Evolutionary conservation across 2,113 vertebrate genomes (phyloP), one percentile per base, ranked within the genome.

Genomic region (Hippocampus abdominalis): DNA sequence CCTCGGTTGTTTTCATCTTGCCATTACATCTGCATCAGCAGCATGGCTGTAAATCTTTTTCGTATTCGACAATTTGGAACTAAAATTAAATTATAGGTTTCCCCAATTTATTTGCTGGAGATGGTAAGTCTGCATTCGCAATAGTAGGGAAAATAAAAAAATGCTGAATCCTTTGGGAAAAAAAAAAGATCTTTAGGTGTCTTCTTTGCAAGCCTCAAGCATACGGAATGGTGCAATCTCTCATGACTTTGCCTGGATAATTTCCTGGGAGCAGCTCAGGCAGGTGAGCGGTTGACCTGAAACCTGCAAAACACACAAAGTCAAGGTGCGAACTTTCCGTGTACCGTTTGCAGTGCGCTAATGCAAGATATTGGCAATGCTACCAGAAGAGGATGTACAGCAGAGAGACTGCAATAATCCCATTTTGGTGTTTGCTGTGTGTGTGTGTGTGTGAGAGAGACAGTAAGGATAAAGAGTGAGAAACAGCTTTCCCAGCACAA

Each of bases 371-470:
- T 75, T 84, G 84, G 83, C 82, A 86, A 79, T 73, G 66, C 83
- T 79, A 51, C 65, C 68, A 75, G 49, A 81, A 84, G 81, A 87
- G 83, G 84, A 86, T 85, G 81, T 87, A 76, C 76, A 81, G 75
- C n/a, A 78, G 66, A 74, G 77, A 75, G 78, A 84, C 72, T 57
- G 64, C 71, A 82, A 75, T 83, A 87, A 87, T 84, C 84, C 83
- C 42, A n/a, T 60, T 57, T 66, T 51, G 56, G 62, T 73, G 69
- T 73, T 76, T 66, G 51, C 53, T 13, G 1, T 44, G 7, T 74
- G 27, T 69, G 69, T 69, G 27, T 77, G 64, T 74, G 72, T 77
- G 71, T 54, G 48, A 53, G 61, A 63, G 69, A 78, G 72, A 48
- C 61, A 64, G 71, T 64, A 42, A 64, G n/a, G 63, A 23, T 62